Base-by-base conservation (phyloP, 2,888 invertebrate genomes). In the Acanthosepion lycidas region DNA sequence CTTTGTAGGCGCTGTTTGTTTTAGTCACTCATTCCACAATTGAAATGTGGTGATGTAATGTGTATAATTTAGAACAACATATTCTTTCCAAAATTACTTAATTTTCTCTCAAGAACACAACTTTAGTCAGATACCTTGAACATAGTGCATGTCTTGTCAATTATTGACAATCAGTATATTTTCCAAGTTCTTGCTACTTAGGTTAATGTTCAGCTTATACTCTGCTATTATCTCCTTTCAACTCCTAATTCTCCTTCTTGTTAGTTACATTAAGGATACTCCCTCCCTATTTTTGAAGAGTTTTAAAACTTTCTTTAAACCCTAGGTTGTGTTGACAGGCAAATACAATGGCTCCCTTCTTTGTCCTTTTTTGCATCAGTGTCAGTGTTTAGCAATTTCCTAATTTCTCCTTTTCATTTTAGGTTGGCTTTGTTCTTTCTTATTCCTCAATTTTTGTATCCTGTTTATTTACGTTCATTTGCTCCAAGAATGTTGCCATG, bases 401-500 rank as follows among this genome's bases (percentile, higher is more conserved):
- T 33, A 5, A 23, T 78, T 78, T 9, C n/a, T n/a, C n/a, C 1
- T n/a, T 78, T 33, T 33, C 18, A n/a, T 78, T n/a, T 78, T 12
- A n/a, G 12, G 12, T n/a, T n/a, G 28, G 78, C 78, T 78, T 78
- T 78, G 28, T 78, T 78, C 78, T 78, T 78, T 12, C n/a, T 78
- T n/a, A 33, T 78, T 78, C 78, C n/a, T 78, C 78, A 5, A 78
- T 78, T 78, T 78, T 78, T 78, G 78, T 78, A 78, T 78, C 78
- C 78, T 33, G 78, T 78, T 78, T 78, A 78, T 78, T 78, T 78
- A 12, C 12, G n/a, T 78, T 78, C 12, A 78, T 78, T 78, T 78
- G n/a, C 78, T 78, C 78, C 78, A 78, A 78, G 78, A 78, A 78
- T 78, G 78, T 78, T 78, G 78, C 78, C 78, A 78, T 78, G 78